Conservation (phyloP, 1,140 invertebrate species). For the Prorops nasuta region DNA sequence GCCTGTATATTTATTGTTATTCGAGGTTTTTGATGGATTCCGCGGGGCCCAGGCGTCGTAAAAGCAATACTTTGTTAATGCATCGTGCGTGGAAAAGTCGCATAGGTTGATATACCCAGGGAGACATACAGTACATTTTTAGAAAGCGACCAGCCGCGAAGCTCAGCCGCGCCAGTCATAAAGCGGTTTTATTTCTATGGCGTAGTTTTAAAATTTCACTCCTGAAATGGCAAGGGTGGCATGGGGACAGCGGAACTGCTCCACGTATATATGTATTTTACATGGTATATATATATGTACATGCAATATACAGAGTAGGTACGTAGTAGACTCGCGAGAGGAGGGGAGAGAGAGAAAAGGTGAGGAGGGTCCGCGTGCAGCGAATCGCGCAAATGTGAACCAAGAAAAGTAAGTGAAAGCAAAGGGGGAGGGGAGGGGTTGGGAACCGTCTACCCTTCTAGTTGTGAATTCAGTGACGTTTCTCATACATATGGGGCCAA, state of each 20-base stretch:
- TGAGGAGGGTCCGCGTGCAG: constrained; percentile 9
- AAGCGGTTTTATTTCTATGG: constrained; percentile 43
- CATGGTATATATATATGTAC: neutral
- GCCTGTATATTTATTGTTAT: neutral
- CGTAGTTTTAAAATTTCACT: constrained; percentile 44
- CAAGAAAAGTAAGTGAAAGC: neutral
- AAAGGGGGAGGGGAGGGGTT: constrained; percentile 28
- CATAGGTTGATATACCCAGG: neutral
- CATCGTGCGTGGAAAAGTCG: constrained; percentile 12
- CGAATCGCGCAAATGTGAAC: constrained; percentile 5
- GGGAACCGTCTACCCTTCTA: constrained; percentile 31
- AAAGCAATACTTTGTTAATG: constrained; percentile 23
- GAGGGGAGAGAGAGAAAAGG: constrained; percentile 21
- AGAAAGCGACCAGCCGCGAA: constrained; percentile 20
- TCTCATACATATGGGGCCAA: constrained; percentile 53
- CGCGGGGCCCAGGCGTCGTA: constrained; percentile 11
- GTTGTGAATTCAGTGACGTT: constrained; percentile 44
- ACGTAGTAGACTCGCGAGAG: too few relatives aligned
- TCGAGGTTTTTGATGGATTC: constrained; percentile 6
- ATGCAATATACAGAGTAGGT: too few relatives aligned
- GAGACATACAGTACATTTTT: constrained; percentile 23
- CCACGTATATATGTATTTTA: too few relatives aligned
- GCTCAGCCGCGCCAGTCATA: constrained; percentile 31
- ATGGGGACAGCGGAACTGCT: constrained; percentile 14
- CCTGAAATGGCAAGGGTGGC: constrained; percentile 29